These are phyloP conservation scores for Acropternis orthonyx DNA, from an alignment of 2,797 vertebrate genomes.

Conservation along the genomic window DNA sequence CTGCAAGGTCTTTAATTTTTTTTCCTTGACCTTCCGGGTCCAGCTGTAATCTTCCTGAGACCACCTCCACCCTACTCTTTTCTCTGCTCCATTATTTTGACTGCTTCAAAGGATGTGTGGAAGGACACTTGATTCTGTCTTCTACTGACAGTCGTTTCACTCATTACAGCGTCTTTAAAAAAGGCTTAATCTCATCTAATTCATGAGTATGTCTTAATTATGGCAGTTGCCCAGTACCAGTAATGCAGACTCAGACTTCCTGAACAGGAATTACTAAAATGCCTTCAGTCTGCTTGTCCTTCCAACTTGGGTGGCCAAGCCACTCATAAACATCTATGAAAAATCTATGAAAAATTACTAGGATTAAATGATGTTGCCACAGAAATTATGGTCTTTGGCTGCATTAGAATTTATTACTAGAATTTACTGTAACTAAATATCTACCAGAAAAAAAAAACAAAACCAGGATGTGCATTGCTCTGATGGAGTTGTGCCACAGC, in stretches of 20 bases:
- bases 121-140: not conserved
- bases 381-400: not conserved
- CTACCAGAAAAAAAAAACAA: not conserved
- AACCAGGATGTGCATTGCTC: not conserved
- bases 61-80: not conserved
- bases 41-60: not conserved
- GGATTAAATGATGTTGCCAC: not conserved
- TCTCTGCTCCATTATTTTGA: not conserved
- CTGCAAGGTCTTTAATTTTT: not conserved
- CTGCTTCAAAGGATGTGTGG: not conserved
- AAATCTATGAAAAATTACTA: not conserved
- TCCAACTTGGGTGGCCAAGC: not conserved
- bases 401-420: not conserved
- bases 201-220: not conserved
- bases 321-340: not conserved
- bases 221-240: not conserved
- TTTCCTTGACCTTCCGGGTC: not conserved
- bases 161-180: not conserved
- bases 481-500: not conserved
- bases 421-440: not conserved
- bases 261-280: not conserved
- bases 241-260: not conserved
- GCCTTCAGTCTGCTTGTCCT: not conserved
- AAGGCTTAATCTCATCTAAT: not conserved
- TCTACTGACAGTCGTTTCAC: not conserved